Evolutionary conservation across 2,888 invertebrate species (phyloP).

Genomic region (Drosophila falleni): DNA sequence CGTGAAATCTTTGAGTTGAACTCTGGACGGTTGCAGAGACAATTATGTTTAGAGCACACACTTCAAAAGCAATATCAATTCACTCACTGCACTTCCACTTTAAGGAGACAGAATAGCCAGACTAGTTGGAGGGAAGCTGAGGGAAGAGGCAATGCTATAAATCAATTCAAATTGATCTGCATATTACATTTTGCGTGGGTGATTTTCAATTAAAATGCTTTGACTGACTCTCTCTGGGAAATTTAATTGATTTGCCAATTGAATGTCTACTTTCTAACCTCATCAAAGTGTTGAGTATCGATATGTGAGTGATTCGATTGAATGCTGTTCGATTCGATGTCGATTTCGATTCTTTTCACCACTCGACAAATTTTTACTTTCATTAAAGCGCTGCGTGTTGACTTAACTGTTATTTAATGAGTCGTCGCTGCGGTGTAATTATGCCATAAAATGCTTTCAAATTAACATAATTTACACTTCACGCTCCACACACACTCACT

Average conservation of each 20-base stretch:
- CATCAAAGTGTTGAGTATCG: constrained; percentile 3
- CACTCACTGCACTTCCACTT: constrained; percentile 17
- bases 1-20: constrained; percentile 7
- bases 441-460: constrained; percentile 72
- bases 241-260: constrained; percentile 45
- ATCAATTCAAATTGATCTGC: constrained; percentile 41
- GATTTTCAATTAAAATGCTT: constrained; percentile 37
- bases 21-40: constrained; percentile 8
- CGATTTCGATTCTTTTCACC: constrained; percentile 47
- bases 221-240: constrained; percentile 5
- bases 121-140: neutral
- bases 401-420: constrained; percentile 73
- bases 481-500: constrained; percentile 21
- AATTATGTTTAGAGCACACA: constrained; percentile 20
- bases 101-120: constrained; percentile 1
- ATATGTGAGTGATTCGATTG: constrained; percentile 3
- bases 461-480: constrained; percentile 76
- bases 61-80: constrained; percentile 26
- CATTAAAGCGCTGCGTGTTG: constrained; percentile 41
- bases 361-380: constrained; percentile 62
- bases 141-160: neutral
- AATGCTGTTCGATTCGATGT: constrained; percentile 32
- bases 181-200: constrained; percentile 20
- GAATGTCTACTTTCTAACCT: constrained; percentile 49
- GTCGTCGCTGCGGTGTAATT: constrained; percentile 55